Evolutionary conservation across 2,113 vertebrate genomes (phyloP), one percentile per base, ranked within the genome.

Genomic region (Pseudorasbora parva): DNA sequence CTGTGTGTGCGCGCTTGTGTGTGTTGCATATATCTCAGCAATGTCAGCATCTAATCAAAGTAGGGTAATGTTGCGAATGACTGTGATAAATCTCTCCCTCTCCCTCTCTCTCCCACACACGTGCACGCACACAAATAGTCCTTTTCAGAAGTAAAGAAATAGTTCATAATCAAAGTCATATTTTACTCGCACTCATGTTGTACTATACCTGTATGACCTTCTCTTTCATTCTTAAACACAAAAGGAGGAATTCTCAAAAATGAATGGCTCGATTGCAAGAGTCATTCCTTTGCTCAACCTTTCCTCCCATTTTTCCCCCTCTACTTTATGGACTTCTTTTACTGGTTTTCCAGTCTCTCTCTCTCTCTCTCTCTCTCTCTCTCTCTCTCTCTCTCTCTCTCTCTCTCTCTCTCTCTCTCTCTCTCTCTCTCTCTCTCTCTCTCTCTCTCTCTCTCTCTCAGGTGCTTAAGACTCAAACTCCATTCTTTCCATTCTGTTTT

Each of bases 401-500:
- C 33, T 25, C 33, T 60, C 21, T 9, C 10, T n/a, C n/a, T n/a
- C n/a, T n/a, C n/a, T n/a, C n/a, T n/a, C n/a, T 72, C 81, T 74
- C 17, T 71, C 5, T 60, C 8, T 60, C 33, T 59, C 51, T 8
- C 54, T 25, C 33, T 45, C 21, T 9, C n/a, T 47, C 37, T 19
- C 8, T 5, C 54, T 43, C 15, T 7, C 37, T 37, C 7, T 37
- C 37, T 37, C 37, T 66, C 49, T 66, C 14, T 43, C 59, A 84
- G 85, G 68, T 83, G 82, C 47, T 23, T 23, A 37, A 75, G 59
- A 75, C 15, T 64, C 12, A n/a, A 57, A 41, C 47, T 72, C 69
- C 69, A 78, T 54, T 78, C 60, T 85, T 87, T 87, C 83, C 56
- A 68, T 84, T 77, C 62, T 23, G 9, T 47, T 83, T 87, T 85